phyloP scores from a whole-genome alignment of 2,797 vertebrate genomes.

The Octomys mimax region DNA sequence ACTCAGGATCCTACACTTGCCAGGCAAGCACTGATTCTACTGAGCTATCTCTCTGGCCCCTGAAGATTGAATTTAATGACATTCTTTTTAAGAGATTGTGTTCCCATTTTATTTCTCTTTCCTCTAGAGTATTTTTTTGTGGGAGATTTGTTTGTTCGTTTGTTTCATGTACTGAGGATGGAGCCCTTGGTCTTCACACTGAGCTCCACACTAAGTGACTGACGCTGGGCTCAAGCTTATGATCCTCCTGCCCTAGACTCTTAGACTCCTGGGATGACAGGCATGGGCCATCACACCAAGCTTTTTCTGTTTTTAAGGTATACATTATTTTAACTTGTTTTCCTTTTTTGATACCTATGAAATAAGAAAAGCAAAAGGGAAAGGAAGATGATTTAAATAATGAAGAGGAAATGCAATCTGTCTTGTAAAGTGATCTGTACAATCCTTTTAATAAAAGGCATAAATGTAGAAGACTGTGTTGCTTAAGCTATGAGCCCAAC shows the following conservation, averaged over 20 bases:
- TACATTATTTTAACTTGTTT: neutral
- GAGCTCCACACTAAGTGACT: neutral
- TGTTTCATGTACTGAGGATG: neutral
- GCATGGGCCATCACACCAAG: neutral
- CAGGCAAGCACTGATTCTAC: too few species aligned
- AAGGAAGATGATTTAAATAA: neutral
- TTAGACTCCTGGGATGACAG: neutral
- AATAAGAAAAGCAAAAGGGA: neutral
- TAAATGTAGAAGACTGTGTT: neutral
- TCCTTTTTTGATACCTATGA: neutral
- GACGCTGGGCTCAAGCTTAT: neutral
- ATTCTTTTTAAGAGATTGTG: neutral
- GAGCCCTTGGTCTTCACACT: neutral
- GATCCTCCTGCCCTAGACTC: neutral
- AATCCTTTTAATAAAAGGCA: neutral
- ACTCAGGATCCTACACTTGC: too few species aligned
- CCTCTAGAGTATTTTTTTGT: neutral
- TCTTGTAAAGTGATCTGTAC: neutral
- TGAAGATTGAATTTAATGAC: neutral
- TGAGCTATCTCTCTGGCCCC: too few species aligned
- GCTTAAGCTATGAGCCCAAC: neutral
- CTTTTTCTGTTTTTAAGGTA: neutral
- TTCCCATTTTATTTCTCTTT: neutral
- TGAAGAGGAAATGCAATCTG: neutral
- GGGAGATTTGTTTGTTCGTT: neutral